Evolutionary conservation across 1,140 invertebrate species (phyloP).

Genomic region (Arion vulgaris): DNA sequence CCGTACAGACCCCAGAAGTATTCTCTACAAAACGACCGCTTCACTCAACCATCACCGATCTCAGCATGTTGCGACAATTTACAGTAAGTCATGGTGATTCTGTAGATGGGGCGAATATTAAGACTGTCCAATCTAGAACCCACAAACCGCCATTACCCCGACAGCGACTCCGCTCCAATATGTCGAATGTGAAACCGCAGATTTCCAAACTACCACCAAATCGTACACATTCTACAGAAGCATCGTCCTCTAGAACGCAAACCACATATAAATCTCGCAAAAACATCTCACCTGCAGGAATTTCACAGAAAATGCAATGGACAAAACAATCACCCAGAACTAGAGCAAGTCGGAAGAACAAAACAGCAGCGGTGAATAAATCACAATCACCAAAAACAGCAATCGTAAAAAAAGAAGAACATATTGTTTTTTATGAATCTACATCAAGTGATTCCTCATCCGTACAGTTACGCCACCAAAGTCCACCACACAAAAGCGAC

Average conservation of each 20-base stretch:
- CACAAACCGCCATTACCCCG: not conserved
- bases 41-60: too few relatives aligned
- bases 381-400: not conserved
- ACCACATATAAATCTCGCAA: not conserved
- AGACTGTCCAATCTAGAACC: too few relatives aligned
- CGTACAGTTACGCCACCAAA: not conserved
- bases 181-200: not conserved
- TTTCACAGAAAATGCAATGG: not conserved
- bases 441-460: not conserved
- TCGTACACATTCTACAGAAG: not conserved
- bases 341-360: too few relatives aligned
- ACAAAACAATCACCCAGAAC: not conserved
- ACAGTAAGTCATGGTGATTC: too few relatives aligned
- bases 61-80: too few relatives aligned
- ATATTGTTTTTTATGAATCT: too few relatives aligned
- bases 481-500: not conserved
- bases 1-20: too few relatives aligned
- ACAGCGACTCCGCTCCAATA: not conserved
- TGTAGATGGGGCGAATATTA: too few relatives aligned
- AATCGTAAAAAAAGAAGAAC: not conserved
- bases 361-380: not conserved
- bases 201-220: not conserved
- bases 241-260: not conserved
- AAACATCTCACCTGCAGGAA: not conserved
- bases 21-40: too few relatives aligned